phyloP scores from a whole-genome alignment of 2,888 invertebrate species.

The Pedicia rivosa region DNA sequence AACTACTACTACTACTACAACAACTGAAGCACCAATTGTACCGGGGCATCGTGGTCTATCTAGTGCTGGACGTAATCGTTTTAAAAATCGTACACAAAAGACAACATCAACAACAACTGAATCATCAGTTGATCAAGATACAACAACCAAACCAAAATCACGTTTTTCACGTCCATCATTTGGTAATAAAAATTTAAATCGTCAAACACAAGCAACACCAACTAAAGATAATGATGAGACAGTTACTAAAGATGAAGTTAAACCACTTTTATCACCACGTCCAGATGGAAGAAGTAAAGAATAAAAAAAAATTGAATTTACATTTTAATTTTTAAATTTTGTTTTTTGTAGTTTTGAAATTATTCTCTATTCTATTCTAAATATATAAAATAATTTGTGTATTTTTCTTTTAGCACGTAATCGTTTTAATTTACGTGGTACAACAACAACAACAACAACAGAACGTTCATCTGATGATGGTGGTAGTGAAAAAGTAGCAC shows the following conservation, averaged over 20 bases:
- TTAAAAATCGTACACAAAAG: constrained; percentile 19
- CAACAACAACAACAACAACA: constrained; percentile 20
- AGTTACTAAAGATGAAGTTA: constrained; percentile 21
- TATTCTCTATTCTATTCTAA: too few relatives aligned
- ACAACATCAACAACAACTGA: constrained; percentile 31
- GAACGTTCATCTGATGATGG: constrained; percentile 12
- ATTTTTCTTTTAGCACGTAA: constrained; percentile 24
- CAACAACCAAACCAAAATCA: constrained; percentile 12
- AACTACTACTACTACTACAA: constrained; percentile 20
- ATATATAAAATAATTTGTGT: too few relatives aligned
- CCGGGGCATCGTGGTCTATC: constrained; percentile 20
- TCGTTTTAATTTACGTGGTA: constrained; percentile 28
- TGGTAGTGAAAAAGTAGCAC: not conserved
- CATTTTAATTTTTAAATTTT: constrained; percentile 1
- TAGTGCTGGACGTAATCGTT: constrained; percentile 27
- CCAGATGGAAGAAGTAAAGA: constrained; percentile 27
- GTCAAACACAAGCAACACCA: constrained; percentile 20
- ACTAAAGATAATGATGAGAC: constrained; percentile 19
- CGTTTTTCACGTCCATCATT: constrained; percentile 29
- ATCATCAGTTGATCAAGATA: constrained; percentile 21
- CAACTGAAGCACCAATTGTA: constrained; percentile 21
- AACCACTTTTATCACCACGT: constrained; percentile 18
- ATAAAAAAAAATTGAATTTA: too few relatives aligned
- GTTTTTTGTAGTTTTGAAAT: too few relatives aligned
- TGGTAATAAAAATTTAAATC: constrained; percentile 23